Conservation (phyloP, 2,888 invertebrate species). For the Nasonovia ribisnigri region DNA sequence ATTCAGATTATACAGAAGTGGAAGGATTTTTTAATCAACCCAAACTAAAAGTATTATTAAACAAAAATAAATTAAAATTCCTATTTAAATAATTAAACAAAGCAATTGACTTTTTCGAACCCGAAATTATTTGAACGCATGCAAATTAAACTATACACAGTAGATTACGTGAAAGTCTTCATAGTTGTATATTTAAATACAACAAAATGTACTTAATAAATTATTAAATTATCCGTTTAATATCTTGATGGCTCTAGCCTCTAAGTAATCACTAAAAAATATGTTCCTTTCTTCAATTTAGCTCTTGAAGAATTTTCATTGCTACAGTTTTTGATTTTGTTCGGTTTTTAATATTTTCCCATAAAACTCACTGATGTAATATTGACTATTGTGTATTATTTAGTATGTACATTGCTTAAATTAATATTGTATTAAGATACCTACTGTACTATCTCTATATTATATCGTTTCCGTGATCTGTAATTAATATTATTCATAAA, state of each 20-base stretch:
- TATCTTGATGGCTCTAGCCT: background rate
- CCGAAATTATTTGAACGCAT: background rate
- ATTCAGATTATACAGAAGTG: background rate
- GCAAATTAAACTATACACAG: background rate
- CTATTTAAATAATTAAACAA: background rate
- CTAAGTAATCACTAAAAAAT: background rate
- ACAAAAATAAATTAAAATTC: background rate
- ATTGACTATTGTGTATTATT: background rate
- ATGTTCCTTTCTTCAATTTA: background rate
- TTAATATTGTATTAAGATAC: background rate
- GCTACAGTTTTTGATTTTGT: background rate
- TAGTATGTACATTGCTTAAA: background rate
- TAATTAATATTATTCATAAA: background rate
- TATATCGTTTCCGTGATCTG: background rate
- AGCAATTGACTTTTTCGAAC: background rate
- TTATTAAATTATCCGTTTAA: background rate
- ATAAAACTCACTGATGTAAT: background rate
- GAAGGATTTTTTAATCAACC: background rate
- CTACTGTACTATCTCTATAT: background rate
- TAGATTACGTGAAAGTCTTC: background rate
- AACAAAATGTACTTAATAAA: background rate
- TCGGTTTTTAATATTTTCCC: background rate
- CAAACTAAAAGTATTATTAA: background rate
- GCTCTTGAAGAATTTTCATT: background rate
- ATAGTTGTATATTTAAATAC: background rate